Base-by-base conservation (phyloP, 2,888 invertebrate genomes). In the Scaptomyza parva region DNA sequence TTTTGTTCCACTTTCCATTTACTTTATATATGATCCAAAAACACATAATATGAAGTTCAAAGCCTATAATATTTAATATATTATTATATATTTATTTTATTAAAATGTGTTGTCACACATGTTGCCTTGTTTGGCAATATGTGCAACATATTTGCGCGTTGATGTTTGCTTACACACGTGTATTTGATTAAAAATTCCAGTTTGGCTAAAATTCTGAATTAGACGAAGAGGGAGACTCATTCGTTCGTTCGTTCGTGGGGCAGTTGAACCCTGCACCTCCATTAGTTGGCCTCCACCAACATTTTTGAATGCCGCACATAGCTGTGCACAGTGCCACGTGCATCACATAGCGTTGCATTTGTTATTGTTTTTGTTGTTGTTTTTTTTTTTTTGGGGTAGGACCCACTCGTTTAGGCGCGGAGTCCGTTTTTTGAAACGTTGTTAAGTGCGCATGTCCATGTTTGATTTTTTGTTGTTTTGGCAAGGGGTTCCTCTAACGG, bases 381-480 rank as follows among this genome's bases (percentile, higher is more conserved):
- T 33, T 67, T 69, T 68, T 61, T 37, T 3, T 53, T 43, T 86
- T 88, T 84, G 85, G 88, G 89, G 89, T 86, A 89, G 89, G 86
- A 85, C 76, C 79, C 50, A 37, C 28, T 45, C 54, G 48, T 75
- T 79, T 86, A 79, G 82, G 82, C 73, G 81, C 76, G 66, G 66
- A 62, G 44, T 64, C 59, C 44, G 45, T 24, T 57, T 14, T 35
- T 37, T 1, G 9, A 22, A 9, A 12, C 17, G 35, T 39, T 40
- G 43, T 48, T 20, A 63, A 86, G 71, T 86, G 88, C 89, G 89
- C 89, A 88, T 84, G 89, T 85, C 86, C 58, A n/a, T n/a, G n/a
- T n/a, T n/a, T 8, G 9, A 9, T 28, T 28, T 28, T 28, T 9
- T 6, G 9, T 47, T 33, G 39, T 35, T 35, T 14, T 11, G 43